These are phyloP conservation scores for Anthoptus insignis DNA, from an alignment of 2,888 invertebrate genomes.

Conservation along the genomic window DNA sequence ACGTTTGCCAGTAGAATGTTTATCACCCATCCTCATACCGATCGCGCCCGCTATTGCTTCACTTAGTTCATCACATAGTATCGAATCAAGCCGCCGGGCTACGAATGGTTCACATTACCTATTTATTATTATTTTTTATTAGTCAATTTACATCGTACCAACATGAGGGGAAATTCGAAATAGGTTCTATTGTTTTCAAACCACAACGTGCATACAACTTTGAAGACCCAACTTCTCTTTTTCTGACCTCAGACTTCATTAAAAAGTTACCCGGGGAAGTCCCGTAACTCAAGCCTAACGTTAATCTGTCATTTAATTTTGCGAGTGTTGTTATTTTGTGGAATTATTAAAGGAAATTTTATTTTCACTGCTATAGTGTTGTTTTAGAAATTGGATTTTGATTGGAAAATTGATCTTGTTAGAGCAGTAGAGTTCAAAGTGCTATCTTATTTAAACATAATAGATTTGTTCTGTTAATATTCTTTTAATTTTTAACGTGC, in stretches of 20 bases:
- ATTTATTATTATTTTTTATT: no score
- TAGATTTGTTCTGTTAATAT: background rate
- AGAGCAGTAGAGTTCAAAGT: background rate
- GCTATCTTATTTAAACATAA: background rate
- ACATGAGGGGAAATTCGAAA: background rate
- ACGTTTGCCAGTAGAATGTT: no score
- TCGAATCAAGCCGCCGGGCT: no score
- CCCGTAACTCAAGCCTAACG: background rate
- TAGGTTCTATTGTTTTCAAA: background rate
- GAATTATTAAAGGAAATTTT: constrained; percentile 1
- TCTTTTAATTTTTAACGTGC: no score
- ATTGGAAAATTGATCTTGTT: no score
- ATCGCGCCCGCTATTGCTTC: no score
- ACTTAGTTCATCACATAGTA: no score
- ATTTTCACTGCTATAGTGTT: background rate
- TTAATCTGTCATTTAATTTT: constrained; percentile 41
- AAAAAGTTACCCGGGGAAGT: constrained; percentile 12
- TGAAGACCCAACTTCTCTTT: background rate
- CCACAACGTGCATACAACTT: background rate
- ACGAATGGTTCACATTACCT: no score
- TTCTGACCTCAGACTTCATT: constrained; percentile 15
- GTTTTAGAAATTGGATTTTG: background rate
- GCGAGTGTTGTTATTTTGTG: constrained; percentile 31
- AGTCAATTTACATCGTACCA: no score
- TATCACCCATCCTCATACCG: no score